Percentiles rank a stretch among this genome's conserved stretches.
Evolutionary conservation across 2,888 invertebrate species (phyloP).

Genomic region (Clostera curtula): DNA sequence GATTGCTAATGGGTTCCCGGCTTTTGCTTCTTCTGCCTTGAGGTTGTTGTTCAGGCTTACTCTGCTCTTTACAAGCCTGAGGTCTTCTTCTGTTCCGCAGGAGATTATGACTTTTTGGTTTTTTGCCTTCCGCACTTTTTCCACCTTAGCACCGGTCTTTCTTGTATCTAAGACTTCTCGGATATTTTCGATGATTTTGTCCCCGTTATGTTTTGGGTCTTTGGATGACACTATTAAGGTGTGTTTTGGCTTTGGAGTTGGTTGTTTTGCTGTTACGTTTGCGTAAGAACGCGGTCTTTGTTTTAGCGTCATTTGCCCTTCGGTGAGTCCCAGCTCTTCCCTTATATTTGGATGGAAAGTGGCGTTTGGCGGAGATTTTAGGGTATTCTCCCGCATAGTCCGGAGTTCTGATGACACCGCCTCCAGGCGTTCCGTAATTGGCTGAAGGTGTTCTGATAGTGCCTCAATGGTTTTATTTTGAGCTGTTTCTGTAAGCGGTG

Average conservation of each 20-base stretch:
- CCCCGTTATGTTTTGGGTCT: constrained; percentile 3
- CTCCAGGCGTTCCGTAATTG: constrained; percentile 2
- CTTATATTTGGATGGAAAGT: background rate
- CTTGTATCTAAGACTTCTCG: constrained; percentile 9
- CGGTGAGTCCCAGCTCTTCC: background rate
- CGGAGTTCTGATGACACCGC: constrained; percentile 2
- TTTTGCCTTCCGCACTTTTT: background rate
- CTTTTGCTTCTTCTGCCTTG: too few species aligned
- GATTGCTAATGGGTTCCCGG: background rate
- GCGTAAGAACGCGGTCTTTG: background rate
- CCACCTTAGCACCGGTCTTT: constrained; percentile 2
- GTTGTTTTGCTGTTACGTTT: constrained; percentile 1
- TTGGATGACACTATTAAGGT: constrained; percentile 7
- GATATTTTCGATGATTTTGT: constrained; percentile 8
- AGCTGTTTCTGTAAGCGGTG: background rate
- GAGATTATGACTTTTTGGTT: constrained; percentile 1
- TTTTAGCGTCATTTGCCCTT: background rate
- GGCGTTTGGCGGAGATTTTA: background rate
- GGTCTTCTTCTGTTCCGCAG: background rate
- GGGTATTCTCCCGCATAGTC: constrained; percentile 1
- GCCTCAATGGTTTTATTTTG: too few species aligned
- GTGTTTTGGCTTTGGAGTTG: constrained; percentile 5
- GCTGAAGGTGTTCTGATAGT: constrained; percentile 1
- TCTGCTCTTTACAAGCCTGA: background rate
- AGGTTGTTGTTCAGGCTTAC: background rate